phyloP scores from a whole-genome alignment of 2,888 invertebrate species.

The Ormyrus pomaceus region DNA sequence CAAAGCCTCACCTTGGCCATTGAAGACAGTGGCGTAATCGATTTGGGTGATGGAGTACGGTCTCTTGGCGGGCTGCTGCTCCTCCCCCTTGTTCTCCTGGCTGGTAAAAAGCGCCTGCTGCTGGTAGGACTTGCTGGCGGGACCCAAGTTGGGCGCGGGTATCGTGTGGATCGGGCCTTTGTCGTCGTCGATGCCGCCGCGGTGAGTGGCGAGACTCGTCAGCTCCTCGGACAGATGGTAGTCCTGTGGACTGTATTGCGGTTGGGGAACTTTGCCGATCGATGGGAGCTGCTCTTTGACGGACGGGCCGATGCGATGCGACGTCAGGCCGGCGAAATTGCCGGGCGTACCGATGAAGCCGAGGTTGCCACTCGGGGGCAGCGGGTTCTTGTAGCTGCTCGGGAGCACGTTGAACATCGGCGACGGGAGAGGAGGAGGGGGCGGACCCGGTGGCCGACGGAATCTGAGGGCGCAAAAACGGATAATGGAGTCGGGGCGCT shows the following conservation, averaged over 20 bases:
- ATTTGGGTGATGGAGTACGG: conserved; percentile 41
- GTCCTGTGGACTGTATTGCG: conserved; percentile 65
- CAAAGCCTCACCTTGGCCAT: conserved; percentile 43
- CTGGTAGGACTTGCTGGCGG: conserved; percentile 80
- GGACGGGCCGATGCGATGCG: conserved; percentile 54
- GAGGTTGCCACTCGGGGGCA: conserved; percentile 42
- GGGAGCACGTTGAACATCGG: conserved; percentile 65
- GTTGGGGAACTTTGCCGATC: conserved; percentile 65
- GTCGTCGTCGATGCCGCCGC: conserved; percentile 69
- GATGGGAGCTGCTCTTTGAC: conserved; percentile 67
- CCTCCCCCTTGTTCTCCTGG: conserved; percentile 26
- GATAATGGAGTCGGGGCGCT: too few species aligned
- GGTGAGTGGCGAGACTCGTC: conserved; percentile 61
- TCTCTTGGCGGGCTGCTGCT: conserved; percentile 3
- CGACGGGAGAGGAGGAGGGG: conserved; percentile 16
- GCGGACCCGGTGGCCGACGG: conserved; percentile 62
- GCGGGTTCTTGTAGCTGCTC: conserved; percentile 58
- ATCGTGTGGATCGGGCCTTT: conserved; percentile 90
- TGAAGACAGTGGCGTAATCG: conserved; percentile 38
- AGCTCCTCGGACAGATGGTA: conserved; percentile 60
- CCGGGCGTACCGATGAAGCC: conserved; percentile 3
- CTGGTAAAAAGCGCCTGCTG: conserved; percentile 50
- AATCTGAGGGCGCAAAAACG: conserved; percentile 56
- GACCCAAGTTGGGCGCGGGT: conserved; percentile 88
- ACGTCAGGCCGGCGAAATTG: background rate